phyloP scores from a whole-genome alignment of 30 jellyfish, hydroid and myxozoan genomes.

The Cassiopea andromeda region DNA sequence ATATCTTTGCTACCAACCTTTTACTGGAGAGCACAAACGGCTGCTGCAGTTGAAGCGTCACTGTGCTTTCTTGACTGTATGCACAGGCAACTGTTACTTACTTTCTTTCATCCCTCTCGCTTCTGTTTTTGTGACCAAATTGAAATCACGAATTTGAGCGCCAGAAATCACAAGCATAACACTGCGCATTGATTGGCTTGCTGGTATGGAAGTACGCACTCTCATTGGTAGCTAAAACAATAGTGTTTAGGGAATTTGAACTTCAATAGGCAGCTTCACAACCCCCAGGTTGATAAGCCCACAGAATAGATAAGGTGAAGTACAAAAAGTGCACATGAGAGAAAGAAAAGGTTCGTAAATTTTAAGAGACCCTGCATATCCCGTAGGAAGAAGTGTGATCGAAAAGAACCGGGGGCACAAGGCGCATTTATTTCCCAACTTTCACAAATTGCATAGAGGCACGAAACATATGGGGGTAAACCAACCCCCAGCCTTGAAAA shows the following conservation, averaged over 20 bases:
- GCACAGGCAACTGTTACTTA: not conserved
- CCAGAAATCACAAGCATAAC: conserved; percentile 4
- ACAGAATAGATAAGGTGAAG: too few relatives aligned
- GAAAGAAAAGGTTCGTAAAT: too few relatives aligned
- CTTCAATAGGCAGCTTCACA: not conserved
- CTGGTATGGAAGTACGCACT: not conserved
- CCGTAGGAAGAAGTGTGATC: too few relatives aligned
- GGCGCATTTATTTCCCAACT: too few relatives aligned
- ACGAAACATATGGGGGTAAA: too few relatives aligned
- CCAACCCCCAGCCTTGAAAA: too few relatives aligned
- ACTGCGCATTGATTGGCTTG: not conserved
- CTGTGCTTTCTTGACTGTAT: not conserved
- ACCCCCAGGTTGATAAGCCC: not conserved
- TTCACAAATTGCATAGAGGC: too few relatives aligned
- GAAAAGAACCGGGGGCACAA: too few relatives aligned
- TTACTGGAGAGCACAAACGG: not conserved
- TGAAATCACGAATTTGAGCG: conserved; percentile 33
- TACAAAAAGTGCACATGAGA: too few relatives aligned
- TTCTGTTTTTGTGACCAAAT: not conserved
- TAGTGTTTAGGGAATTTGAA: not conserved
- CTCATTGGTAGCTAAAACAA: not conserved
- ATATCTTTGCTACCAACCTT: not conserved
- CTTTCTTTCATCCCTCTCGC: not conserved
- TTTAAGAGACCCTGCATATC: too few relatives aligned
- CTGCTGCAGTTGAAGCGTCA: not conserved